Evolutionary conservation across 1,140 invertebrate genomes (phyloP).

Genomic region (Pseudomyrmex gracilis): DNA sequence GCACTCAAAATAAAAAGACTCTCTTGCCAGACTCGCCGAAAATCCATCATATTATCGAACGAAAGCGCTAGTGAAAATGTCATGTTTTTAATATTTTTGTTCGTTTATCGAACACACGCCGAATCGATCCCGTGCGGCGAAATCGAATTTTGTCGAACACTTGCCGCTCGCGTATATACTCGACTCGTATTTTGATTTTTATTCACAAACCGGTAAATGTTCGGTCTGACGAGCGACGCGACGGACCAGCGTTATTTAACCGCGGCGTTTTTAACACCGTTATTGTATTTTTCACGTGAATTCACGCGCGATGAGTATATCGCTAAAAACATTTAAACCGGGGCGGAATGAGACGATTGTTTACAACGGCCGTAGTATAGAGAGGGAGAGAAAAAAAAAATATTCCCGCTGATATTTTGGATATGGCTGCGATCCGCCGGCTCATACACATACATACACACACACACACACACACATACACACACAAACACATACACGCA

Average conservation of each 20-base stretch:
- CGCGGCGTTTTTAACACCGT: constrained; percentile 33
- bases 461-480: background rate
- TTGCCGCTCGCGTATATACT: constrained; percentile 16
- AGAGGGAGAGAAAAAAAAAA: background rate
- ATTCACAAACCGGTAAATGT: constrained; percentile 25
- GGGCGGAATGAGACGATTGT: constrained; percentile 38
- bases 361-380: constrained; percentile 35
- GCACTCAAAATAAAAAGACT: constrained; percentile 13
- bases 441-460: no score
- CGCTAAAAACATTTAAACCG: constrained; percentile 25
- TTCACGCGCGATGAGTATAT: constrained; percentile 3
- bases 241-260: constrained; percentile 35
- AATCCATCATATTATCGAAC: constrained; percentile 37
- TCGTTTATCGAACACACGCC: constrained; percentile 41
- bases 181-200: constrained; percentile 57
- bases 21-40: constrained; percentile 1
- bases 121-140: constrained; percentile 12
- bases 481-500: background rate
- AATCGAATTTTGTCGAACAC: constrained; percentile 54
- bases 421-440: background rate
- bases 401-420: background rate
- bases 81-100: constrained; percentile 33
- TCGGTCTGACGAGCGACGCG: background rate
- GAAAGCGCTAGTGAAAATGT: constrained; percentile 34
- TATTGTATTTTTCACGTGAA: constrained; percentile 43